Evolutionary conservation across 64 coral and sea anemone species (phyloP), one percentile per base, ranked within the genome.

Genomic region (Catalaphyllia jardinei): DNA sequence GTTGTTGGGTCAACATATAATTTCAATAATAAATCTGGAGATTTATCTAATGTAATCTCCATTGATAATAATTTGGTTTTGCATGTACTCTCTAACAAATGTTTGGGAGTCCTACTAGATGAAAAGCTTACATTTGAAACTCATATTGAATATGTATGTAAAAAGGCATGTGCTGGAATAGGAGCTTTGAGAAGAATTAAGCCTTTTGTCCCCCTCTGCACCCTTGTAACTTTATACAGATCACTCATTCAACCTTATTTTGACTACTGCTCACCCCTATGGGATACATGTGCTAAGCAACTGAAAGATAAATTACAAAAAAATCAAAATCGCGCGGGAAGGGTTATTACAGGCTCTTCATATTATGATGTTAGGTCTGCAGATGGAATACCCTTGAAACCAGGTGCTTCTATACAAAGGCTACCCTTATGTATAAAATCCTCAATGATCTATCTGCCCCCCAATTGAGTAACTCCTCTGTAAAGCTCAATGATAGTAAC

Each of bases 321-420:
- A 79, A 49, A 57, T 46, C 76, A 79, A 46, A 51, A 49, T 24
- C 51, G 49, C 25, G 76, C 25, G 4, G 76, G 38, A 79, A 59
- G 76, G 35, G 76, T 57, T 49, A 79, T 59, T 79, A 57, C 76
- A 14, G 35, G 49, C 35, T 79, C 76, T 50, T 50, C 35, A 50
- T 35, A 35, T 35, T 79, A 55, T 79, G 76, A 79, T 24, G 76
- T 79, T 79, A 49, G 51, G 16, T 54, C 51, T 18, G 25, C 76
- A 51, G 76, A 79, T 89, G 87, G 87, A 19, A 29, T 42, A 89
- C 55, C 31, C 60, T 89, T 64, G 82, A 86, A 86, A 62, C 61
- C 61, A 86, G 78, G 78, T 39, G 78, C 42, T 54, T 54, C 49
- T 38, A 80, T 54, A 80, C 57, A n/a, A 87, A 87, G 52, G 25